Conservation (phyloP, 1,140 invertebrate genomes). For the Zaprionus capensis region DNA sequence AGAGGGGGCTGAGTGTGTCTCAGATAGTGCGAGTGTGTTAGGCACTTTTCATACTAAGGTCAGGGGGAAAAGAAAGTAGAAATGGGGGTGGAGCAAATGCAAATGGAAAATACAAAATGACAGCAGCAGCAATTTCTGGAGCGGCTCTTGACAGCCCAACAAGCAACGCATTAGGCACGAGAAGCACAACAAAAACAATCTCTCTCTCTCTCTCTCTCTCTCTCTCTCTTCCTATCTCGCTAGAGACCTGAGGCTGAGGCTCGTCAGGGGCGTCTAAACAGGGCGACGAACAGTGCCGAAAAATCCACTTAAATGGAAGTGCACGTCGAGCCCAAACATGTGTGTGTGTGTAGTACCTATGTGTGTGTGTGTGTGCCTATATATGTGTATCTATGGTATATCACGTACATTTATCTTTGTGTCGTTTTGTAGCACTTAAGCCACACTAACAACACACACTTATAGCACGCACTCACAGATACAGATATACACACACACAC, state of each 20-base stretch:
- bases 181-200: slow-evolving; percentile 16
- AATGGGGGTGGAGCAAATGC: slow-evolving; percentile 52
- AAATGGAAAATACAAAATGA: slow-evolving; percentile 70
- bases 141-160: slow-evolving; percentile 34
- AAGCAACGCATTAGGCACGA: slow-evolving; percentile 38
- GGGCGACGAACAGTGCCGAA: slow-evolving; percentile 45
- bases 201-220: background rate
- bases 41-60: slow-evolving; percentile 41
- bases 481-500: slow-evolving; percentile 17
- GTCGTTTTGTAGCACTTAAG: slow-evolving; percentile 81
- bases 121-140: slow-evolving; percentile 52
- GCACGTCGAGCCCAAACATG: slow-evolving; percentile 52
- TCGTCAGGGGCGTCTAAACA: slow-evolving; percentile 15
- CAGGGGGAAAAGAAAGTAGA: too few species aligned
- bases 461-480: slow-evolving; percentile 19
- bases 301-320: slow-evolving; percentile 73
- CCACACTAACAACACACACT: slow-evolving; percentile 63
- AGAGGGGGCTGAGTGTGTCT: background rate
- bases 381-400: slow-evolving; percentile 41
- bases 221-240: background rate
- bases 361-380: slow-evolving; percentile 21
- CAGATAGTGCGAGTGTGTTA: background rate
- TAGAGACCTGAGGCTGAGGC: background rate
- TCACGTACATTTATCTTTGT: slow-evolving; percentile 83
- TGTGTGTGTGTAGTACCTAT: background rate